Evolutionary conservation across 37 sponge, comb jelly and placozoan genomes (phyloP).

Genomic region (Geodia barretti): DNA sequence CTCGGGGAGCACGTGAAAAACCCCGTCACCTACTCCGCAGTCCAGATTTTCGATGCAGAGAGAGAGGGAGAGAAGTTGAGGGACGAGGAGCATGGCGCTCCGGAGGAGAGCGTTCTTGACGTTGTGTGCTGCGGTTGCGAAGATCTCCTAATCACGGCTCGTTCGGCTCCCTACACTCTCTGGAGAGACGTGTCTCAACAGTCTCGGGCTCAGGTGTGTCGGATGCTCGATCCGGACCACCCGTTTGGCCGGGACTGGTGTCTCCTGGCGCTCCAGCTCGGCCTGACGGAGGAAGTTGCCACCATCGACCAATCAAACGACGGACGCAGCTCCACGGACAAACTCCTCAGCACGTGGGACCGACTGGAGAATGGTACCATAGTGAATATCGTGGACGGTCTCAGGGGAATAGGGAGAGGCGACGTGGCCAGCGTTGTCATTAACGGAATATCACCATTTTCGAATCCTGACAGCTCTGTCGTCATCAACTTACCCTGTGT

Average conservation of each 20-base stretch:
- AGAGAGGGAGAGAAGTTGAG: slow-evolving; percentile 28
- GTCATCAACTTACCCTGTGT: slow-evolving; percentile 74
- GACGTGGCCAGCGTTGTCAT: slow-evolving; percentile 66
- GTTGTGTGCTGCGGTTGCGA: slow-evolving; percentile 85
- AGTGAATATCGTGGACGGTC: slow-evolving; percentile 65
- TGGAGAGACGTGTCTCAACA: slow-evolving; percentile 35
- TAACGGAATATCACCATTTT: slow-evolving; percentile 63
- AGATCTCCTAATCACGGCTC: slow-evolving; percentile 58
- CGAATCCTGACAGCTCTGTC: slow-evolving; percentile 57
- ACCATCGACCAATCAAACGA: slow-evolving; percentile 48
- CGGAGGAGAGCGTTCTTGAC: slow-evolving; percentile 62
- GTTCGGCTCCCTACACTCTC: slow-evolving; percentile 69
- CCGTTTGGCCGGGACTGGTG: slow-evolving; percentile 91
- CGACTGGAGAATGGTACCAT: slow-evolving; percentile 38
- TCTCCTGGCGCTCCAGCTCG: slow-evolving; percentile 75
- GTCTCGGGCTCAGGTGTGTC: slow-evolving; percentile 61
- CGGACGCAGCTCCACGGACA: slow-evolving; percentile 71
- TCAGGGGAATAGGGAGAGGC: slow-evolving; percentile 72
- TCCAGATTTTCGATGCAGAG: slow-evolving; percentile 78
- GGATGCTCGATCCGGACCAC: slow-evolving; percentile 76
- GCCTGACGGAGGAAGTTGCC: slow-evolving; percentile 73
- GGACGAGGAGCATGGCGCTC: background rate
- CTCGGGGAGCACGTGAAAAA: slow-evolving; percentile 57
- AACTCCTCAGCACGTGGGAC: slow-evolving; percentile 71
- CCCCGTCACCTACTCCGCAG: slow-evolving; percentile 51